Evolutionary conservation across 1,140 invertebrate species (phyloP), one percentile per base, ranked within the genome.

Genomic region (Holotrichia oblita): DNA sequence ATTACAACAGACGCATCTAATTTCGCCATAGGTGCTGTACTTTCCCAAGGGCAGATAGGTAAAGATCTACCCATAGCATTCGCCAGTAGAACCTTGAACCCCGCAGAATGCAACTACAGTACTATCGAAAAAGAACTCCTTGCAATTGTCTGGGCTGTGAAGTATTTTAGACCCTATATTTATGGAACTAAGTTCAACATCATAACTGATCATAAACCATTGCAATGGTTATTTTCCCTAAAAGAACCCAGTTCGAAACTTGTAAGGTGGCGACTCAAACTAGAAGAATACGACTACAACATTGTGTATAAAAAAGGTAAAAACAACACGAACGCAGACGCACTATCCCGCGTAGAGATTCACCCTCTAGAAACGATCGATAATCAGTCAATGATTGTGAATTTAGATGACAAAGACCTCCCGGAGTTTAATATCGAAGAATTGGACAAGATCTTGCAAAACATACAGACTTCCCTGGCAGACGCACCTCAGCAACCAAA

Each of bases 1-100:
- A 76, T 86, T 34, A 83, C 83, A 14, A 84, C 83, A 4, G 86
- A 88, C 55, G 87, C 85, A 0, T 81, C 77, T 20, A 80, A 85
- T 73, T 76, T 80, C 20, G 83, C 84, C 3, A 61, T 85, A 9
- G 85, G 83, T 6, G 83, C 85, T 0, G 83, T 84, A 24, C 79
- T 83, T 73, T 83, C 81, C 8, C 84, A 87, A 79, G 79, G 81
- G n/a, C 9, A 59, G 14, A 74, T 82, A 48, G 83, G 83, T 4
- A 44, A 80, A 40, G 85, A 82, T 78, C 14, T 48, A 73, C 79
- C 76, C 2, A 69, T 80, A n/a, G 76, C 76, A 0, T 80, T 59
- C 27, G 69, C 76, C 9, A 74, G 69, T 20, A 20, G 77, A 40
- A 80, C 79, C 8, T 17, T 78, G 10, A 80, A 80, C 34, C 27